Percentiles rank a stretch among this genome's conserved stretches.
Evolutionary conservation across 2,888 invertebrate species (phyloP).

Genomic region (Pachydiplax longipennis): DNA sequence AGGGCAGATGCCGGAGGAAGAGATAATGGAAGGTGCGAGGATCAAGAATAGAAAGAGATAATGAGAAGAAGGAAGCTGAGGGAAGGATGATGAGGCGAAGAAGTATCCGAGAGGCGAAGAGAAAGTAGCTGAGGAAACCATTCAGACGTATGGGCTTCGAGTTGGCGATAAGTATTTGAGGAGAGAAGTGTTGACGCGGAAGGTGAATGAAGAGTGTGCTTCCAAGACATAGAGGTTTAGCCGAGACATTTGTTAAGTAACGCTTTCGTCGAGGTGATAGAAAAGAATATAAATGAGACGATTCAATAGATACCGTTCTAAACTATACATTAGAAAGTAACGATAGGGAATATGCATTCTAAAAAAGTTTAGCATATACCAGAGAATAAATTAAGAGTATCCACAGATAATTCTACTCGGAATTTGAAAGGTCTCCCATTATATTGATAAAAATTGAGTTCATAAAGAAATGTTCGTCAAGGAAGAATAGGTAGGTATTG

Average conservation of each 20-base stretch:
- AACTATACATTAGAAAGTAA: too few species aligned
- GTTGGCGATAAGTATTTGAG: background rate
- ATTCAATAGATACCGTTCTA: too few species aligned
- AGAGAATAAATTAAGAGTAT: too few species aligned
- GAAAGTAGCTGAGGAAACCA: background rate
- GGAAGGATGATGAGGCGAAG: background rate
- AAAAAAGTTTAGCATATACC: too few species aligned
- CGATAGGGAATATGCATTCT: too few species aligned
- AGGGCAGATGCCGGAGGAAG: background rate
- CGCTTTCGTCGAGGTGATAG: too few species aligned
- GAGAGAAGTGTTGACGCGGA: background rate
- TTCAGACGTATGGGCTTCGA: background rate
- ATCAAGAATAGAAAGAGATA: background rate
- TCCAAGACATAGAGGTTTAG: background rate
- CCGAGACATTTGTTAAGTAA: background rate
- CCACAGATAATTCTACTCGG: too few species aligned
- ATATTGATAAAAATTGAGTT: too few species aligned
- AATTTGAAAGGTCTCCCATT: too few species aligned
- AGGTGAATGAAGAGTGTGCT: background rate
- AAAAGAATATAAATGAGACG: too few species aligned
- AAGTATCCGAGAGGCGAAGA: background rate
- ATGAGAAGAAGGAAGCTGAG: background rate
- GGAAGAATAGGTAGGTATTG: too few species aligned
- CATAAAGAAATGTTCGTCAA: too few species aligned
- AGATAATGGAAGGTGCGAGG: background rate